Percentiles rank a stretch among this genome's conserved stretches.
phyloP scores from a whole-genome alignment of 2,797 vertebrate species.

The Pseudopleuronectes americanus region DNA sequence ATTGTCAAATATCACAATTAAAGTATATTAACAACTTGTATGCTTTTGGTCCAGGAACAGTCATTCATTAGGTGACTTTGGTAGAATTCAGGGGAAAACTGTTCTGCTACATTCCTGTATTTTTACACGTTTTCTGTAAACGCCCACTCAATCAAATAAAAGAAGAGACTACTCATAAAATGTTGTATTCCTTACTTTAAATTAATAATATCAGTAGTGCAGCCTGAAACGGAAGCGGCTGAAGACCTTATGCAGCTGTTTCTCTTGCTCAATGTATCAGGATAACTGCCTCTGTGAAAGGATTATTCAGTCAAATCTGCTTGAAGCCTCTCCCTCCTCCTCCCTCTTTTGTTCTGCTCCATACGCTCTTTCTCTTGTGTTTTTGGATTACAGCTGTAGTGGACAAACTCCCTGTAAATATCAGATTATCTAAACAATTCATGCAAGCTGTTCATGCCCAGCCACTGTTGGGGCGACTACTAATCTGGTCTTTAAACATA shows the following conservation, averaged over 20 bases:
- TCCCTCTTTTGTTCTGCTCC: background rate
- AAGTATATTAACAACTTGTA: too few relatives aligned
- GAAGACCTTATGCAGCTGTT: background rate
- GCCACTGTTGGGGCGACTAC: constrained; percentile 1
- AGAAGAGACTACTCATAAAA: too few relatives aligned
- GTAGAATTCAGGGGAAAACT: too few relatives aligned
- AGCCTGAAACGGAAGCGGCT: background rate
- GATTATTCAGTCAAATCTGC: background rate
- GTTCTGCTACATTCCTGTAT: too few relatives aligned
- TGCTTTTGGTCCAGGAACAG: too few relatives aligned
- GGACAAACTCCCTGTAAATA: background rate
- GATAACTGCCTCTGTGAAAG: background rate
- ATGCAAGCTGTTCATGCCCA: background rate
- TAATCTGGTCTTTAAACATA: constrained; percentile 7
- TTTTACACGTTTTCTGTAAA: too few relatives aligned
- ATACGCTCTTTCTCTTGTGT: background rate
- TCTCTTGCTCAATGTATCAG: background rate
- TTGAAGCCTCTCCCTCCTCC: background rate
- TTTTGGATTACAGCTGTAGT: constrained; percentile 1
- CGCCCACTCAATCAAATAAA: too few relatives aligned
- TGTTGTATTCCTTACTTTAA: too few relatives aligned
- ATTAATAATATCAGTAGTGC: too few relatives aligned
- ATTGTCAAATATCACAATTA: too few relatives aligned
- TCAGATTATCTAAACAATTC: background rate
- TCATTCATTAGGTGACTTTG: too few relatives aligned